Percentiles rank a stretch among this genome's conserved stretches.
phyloP scores from a whole-genome alignment of 2,797 vertebrate species.

The Carcharodon carcharias region DNA sequence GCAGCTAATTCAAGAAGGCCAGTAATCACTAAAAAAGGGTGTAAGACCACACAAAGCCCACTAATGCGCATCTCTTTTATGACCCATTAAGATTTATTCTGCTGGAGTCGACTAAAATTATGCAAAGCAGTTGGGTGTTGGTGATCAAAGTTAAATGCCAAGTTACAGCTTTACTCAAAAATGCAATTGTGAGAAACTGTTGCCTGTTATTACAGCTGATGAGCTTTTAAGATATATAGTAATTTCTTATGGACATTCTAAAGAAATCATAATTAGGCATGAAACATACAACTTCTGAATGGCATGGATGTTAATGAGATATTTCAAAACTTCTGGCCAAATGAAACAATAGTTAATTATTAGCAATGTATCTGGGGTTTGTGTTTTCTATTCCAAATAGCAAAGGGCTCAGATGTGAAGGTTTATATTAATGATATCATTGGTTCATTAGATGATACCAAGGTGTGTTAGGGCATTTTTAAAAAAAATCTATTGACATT shows the following conservation, averaged over 20 bases:
- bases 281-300: neutral
- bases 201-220: neutral
- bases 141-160: neutral
- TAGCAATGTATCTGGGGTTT: neutral
- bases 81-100: neutral
- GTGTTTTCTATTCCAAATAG: neutral
- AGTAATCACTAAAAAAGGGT: neutral
- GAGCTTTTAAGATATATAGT: neutral
- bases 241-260: neutral
- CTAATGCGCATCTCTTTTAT: neutral
- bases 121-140: neutral
- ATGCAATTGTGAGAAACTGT: neutral
- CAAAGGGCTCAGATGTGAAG: neutral
- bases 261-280: neutral
- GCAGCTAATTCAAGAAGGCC: neutral
- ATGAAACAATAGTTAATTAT: neutral
- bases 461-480: neutral
- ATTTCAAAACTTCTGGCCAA: neutral
- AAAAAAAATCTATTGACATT: too few species aligned
- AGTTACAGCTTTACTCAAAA: neutral
- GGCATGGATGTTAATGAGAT: neutral
- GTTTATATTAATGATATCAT: neutral
- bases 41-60: neutral
- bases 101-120: neutral
- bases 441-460: neutral